Evolutionary conservation across 2,113 vertebrate species (phyloP), one percentile per base, ranked within the genome.

Genomic region (Excalfactoria chinensis): DNA sequence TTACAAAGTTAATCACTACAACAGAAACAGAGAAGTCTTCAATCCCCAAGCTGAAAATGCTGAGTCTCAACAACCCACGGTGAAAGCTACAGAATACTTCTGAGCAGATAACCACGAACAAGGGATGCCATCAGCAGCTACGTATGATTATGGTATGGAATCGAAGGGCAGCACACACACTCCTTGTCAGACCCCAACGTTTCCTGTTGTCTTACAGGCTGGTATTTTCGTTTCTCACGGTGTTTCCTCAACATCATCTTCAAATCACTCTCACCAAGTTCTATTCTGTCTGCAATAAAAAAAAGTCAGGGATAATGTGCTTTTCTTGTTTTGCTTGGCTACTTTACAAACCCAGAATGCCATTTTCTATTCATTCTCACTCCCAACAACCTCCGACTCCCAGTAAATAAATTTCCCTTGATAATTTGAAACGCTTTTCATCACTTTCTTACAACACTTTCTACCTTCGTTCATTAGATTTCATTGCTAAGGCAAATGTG

Each of bases 171-270:
- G 18, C 1, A 67, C 10, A 53, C n/a, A 17, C 7, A 41, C 11
- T 12, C 26, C 74, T 19, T 46, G 13, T 37, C 73, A 92, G 32
- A 1, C 9, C 30, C 14, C 46, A 25, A 12, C 23, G 7, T 9
- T 49, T 59, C 40, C 19, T 48, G 28, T 49, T 56, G 51, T 95
- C 98, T 98, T 97, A 99, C 99, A 60, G 99, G 98, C 9, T 99
- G 99, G 18, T 97, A 97, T 96, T 99, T 99, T 91, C 99, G 98
- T 93, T 99, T 99, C 96, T 99, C 99, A 2, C 98, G 97, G 94
- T 99, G 99, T 92, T 98, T 99, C 95, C 96, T 98, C 78, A 99
- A 84, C 98, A 99, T 98, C 77, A 97, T 94, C 97, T 98, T 99
- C 90, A 99, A 96, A 81, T 99, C 98, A 13, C 90, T 98, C 70